Base-by-base conservation (phyloP, 1,140 invertebrate species). In the Grapholita molesta region DNA sequence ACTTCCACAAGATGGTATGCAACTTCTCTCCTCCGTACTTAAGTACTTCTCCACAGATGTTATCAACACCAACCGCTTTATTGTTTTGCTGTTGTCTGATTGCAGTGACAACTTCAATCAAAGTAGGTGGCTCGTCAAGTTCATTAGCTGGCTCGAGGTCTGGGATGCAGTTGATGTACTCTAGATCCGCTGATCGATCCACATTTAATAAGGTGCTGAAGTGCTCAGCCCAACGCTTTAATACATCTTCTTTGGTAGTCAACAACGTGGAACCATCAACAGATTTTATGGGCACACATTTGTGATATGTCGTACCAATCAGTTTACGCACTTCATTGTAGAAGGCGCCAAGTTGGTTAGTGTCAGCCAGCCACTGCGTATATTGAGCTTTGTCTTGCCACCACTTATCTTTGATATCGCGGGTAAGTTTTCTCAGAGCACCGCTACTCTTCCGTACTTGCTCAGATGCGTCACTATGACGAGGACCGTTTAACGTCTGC, bases 21-120 rank as follows among this genome's bases (percentile, higher is more conserved):
- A 74, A 48, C 8, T 76, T 30, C 12, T 69, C 66, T 38, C 72
- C 74, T 1, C 71, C 72, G 28, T 72, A 80, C 61, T 75, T 77
- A 0, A 76, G 24, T 8, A 75, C 8, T 30, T 77, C 72, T 18
- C 66, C 70, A 1, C 72, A 69, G 67, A 74, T 64, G 52, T 28
- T 3, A 42, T 74, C 75, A 42, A 73, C 66, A 52, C 66, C 71
- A 21, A 80, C 72, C 65, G 72, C 75, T 30, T 66, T 28, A 9
- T 74, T 71, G 30, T 76, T 76, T 18, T 74, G 30, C 24, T 70
- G 66, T 52, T 70, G 69, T 48, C 64, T 68, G 15, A 77, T 74
- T 24, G 71, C 68, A 42, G 6, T 3, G 30, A 65, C 24, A 18
- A 74, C 48, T 28, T 75, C 73, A 9, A 11, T 9, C 24, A 18